These are phyloP conservation scores for Plotosus lineatus DNA, from an alignment of 2,113 vertebrate species.

Conservation along the genomic window DNA sequence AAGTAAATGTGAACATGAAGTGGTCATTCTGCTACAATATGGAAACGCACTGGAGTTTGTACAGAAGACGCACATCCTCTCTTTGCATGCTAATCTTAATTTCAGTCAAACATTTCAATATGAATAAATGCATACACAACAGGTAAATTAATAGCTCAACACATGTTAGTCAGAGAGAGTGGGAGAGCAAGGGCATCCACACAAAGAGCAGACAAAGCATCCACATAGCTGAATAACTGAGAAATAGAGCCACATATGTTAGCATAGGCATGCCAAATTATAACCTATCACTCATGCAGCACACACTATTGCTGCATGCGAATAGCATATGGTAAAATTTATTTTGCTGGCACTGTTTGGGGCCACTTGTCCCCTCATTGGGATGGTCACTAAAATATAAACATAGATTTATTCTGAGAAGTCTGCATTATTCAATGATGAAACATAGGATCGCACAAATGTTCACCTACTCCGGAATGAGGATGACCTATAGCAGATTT, in stretches of 20 bases:
- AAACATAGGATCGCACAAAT: not conserved
- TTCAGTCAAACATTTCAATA: constrained; percentile 29
- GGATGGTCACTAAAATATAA: not conserved
- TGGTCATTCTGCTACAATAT: not conserved
- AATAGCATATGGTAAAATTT: not conserved
- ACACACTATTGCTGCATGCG: not conserved
- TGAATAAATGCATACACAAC: constrained; percentile 33
- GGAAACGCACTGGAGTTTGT: not conserved
- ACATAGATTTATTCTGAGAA: not conserved
- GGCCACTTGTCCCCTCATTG: not conserved
- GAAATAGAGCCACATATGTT: constrained; percentile 4
- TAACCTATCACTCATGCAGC: not conserved
- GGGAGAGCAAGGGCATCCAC: not conserved
- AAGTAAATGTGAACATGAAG: not conserved
- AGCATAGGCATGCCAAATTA: not conserved
- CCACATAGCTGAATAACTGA: not conserved
- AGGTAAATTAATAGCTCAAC: constrained; percentile 24
- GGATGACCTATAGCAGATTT: too few species aligned
- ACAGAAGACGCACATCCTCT: constrained; percentile 6
- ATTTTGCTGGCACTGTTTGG: not conserved
- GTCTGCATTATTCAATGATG: not conserved
- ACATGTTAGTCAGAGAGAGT: constrained; percentile 28
- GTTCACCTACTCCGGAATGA: not conserved
- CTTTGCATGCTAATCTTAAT: constrained; percentile 17
- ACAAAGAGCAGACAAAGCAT: constrained; percentile 8